Evolutionary conservation across 2,888 invertebrate genomes (phyloP).

Genomic region (Morpho deidamia): DNA sequence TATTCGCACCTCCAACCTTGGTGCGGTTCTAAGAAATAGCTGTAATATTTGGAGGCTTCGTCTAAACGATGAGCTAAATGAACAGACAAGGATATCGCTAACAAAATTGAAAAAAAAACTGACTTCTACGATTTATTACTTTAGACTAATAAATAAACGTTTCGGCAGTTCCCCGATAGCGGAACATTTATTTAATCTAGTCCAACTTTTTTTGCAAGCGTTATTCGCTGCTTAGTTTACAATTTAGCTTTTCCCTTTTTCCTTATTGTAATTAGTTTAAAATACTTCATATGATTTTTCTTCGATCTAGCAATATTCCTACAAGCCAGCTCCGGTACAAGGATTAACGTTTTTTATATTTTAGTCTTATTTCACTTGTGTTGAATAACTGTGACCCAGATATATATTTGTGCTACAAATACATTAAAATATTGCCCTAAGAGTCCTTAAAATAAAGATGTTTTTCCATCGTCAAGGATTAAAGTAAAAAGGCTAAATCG

Average conservation of each 20-base stretch:
- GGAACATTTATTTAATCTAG: no score
- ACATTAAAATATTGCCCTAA: slow-evolving; percentile 42
- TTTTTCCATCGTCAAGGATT: slow-evolving; percentile 41
- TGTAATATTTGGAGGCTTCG: slow-evolving; percentile 19
- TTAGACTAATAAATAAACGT: not conserved
- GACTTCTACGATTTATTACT: not conserved
- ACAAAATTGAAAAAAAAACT: not conserved
- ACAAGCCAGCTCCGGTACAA: no score
- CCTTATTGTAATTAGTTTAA: no score
- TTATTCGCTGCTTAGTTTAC: no score
- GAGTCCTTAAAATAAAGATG: slow-evolving; percentile 41
- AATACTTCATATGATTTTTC: no score
- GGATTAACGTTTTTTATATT: no score
- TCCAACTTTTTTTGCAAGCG: no score
- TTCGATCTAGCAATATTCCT: no score
- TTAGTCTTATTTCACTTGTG: not conserved
- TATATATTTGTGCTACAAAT: slow-evolving; percentile 30
- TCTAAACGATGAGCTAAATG: slow-evolving; percentile 16
- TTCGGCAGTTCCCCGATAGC: not conserved
- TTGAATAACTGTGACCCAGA: slow-evolving; percentile 50
- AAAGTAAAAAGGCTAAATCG: slow-evolving; percentile 57
- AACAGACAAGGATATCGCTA: slow-evolving; percentile 5
- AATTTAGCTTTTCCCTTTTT: no score
- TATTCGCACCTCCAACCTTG: slow-evolving; percentile 40
- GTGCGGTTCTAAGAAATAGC: slow-evolving; percentile 42